phyloP scores from a whole-genome alignment of 1,140 invertebrate genomes.

The Monochamus saltuarius region DNA sequence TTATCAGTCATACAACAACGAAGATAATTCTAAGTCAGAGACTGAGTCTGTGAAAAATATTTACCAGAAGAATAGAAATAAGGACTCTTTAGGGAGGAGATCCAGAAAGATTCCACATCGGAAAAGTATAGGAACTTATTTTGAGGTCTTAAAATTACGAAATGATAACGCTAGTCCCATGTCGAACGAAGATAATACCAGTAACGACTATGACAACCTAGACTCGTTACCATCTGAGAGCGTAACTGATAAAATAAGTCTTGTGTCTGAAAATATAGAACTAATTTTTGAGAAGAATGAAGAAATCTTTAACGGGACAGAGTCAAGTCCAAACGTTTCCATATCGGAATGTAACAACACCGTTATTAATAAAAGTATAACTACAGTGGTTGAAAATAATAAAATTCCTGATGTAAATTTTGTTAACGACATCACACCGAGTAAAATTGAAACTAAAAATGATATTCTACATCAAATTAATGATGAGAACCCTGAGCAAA shows the following conservation, averaged over 20 bases:
- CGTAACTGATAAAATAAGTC: constrained; percentile 58
- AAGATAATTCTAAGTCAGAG: constrained; percentile 52
- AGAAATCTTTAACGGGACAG: constrained; percentile 37
- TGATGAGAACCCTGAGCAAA: constrained; percentile 4
- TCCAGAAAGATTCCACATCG: constrained; percentile 57
- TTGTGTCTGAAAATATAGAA: constrained; percentile 58
- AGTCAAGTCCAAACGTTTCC: constrained; percentile 26
- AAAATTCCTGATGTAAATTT: background rate
- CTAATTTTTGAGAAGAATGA: constrained; percentile 53
- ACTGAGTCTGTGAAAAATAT: constrained; percentile 55
- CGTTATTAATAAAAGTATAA: constrained; percentile 28
- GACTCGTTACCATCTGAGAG: constrained; percentile 58
- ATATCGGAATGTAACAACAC: constrained; percentile 36
- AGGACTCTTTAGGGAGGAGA: constrained; percentile 53
- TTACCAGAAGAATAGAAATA: constrained; percentile 64
- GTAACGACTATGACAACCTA: constrained; percentile 57
- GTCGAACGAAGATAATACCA: constrained; percentile 55
- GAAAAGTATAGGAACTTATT: constrained; percentile 57
- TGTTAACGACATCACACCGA: constrained; percentile 8
- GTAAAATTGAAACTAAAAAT: constrained; percentile 12
- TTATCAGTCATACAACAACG: constrained; percentile 36
- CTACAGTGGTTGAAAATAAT: constrained; percentile 12
- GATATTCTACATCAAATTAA: constrained; percentile 1
- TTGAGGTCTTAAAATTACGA: constrained; percentile 54
- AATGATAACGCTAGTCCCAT: constrained; percentile 57